Base-by-base conservation (phyloP, 2,113 vertebrate species). In the Mirounga angustirostris region DNA sequence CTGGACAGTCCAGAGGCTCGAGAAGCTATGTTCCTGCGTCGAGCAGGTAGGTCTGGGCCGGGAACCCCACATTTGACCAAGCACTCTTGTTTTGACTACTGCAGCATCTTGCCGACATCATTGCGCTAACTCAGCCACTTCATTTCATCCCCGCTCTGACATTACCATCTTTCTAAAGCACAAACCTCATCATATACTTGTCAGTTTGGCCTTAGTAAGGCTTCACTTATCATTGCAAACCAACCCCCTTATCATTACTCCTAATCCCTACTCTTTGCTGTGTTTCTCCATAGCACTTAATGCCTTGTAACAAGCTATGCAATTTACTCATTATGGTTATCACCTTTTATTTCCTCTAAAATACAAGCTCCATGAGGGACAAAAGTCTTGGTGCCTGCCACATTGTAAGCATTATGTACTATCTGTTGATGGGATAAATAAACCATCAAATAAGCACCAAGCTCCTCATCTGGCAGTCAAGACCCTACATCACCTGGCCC, bases 1-100 rank as follows among this genome's bases (percentile, higher is more conserved):
- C 88, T 98, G 82, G 97, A 98, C 79, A 98, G 98, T 89, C 98
- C 98, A 73, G 98, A 98, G 74, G 98, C 98, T 89, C 97, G 98
- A 86, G 98, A 98, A 96, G 98, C 98, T 91, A 94, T 98, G 97
- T 98, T 98, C 79, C 97, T 98, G 61, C 93, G 98, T 54, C 90
- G 98, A 86, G 98, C 98, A 97, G 98, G 98, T 98, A 88, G 71
- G 97, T 95, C 28, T 50, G 65, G 67, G 16, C 67, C 33, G n/a
- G 43, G 52, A 92, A 59, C 28, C 46, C 52, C 58, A 81, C 43
- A 54, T 92, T 52, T 89, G 71, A n/a, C 69, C 50, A 73, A n/a
- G 19, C 46, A 71, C 15, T 85, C 30, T 58, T 54, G 30, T 96
- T 65, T 63, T 30, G 6, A 24, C 18, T 52, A 24, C 50, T 95